Percentiles rank a stretch among this genome's conserved stretches.
Evolutionary conservation across 2,113 vertebrate genomes (phyloP).

Genomic region (Sinocyclocheilus grahami): DNA sequence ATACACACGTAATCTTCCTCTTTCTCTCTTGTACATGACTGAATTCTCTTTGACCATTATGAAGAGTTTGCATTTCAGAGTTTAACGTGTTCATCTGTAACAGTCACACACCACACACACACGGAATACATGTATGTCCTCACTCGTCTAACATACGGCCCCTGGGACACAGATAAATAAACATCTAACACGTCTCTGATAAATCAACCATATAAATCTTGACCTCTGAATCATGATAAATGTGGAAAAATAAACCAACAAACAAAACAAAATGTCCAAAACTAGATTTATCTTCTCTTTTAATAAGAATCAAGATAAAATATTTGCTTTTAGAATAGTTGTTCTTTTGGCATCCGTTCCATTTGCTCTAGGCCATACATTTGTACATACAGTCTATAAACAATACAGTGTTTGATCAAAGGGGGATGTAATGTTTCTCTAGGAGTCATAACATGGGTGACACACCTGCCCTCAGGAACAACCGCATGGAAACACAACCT

Average conservation of each 20-base stretch:
- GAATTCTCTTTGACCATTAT: neutral
- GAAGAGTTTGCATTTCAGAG: neutral
- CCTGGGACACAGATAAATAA: slow-evolving; percentile 36
- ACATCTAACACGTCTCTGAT: slow-evolving; percentile 38
- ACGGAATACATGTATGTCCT: neutral
- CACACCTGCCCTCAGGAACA: slow-evolving; percentile 21
- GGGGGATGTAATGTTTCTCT: slow-evolving; percentile 5
- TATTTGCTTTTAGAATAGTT: slow-evolving; percentile 38
- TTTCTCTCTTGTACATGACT: neutral
- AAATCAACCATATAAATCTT: slow-evolving; percentile 41
- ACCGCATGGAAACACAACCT: slow-evolving; percentile 2
- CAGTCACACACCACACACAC: neutral
- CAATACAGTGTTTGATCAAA: slow-evolving; percentile 32
- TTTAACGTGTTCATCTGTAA: neutral
- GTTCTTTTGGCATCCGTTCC: slow-evolving; percentile 40
- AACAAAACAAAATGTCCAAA: slow-evolving; percentile 24
- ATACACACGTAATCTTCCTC: neutral
- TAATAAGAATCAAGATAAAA: slow-evolving; percentile 18
- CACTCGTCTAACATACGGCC: neutral
- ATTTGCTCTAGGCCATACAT: slow-evolving; percentile 7
- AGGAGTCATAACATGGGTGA: slow-evolving; percentile 26
- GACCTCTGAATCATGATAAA: slow-evolving; percentile 25
- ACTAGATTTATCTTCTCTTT: slow-evolving; percentile 29
- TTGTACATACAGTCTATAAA: slow-evolving; percentile 31
- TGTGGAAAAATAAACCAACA: slow-evolving; percentile 24